Evolutionary conservation across 37 sponge, comb jelly and placozoan species (phyloP).

Genomic region (Spongilla lacustris): DNA sequence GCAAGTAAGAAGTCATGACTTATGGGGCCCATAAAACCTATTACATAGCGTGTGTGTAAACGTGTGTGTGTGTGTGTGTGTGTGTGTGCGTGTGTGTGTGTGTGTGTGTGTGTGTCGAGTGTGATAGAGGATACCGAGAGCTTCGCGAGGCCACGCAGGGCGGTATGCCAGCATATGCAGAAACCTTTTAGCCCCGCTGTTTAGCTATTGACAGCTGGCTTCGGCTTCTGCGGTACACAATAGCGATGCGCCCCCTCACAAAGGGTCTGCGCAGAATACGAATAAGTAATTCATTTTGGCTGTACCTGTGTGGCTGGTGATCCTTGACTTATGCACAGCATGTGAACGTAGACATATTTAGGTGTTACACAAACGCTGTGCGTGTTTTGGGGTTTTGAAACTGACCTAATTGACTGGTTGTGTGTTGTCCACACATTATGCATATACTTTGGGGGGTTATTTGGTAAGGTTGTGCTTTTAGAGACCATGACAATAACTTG

Average conservation of each 20-base stretch:
- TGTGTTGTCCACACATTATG: not conserved
- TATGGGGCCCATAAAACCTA: not conserved
- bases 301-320: not conserved
- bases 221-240: not conserved
- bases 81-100: constrained; percentile 35
- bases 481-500: not conserved
- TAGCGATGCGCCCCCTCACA: not conserved
- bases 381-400: not conserved
- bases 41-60: not conserved
- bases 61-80: constrained; percentile 23
- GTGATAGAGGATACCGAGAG: not conserved
- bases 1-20: not conserved
- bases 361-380: not conserved
- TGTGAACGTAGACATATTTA: not conserved
- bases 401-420: not conserved
- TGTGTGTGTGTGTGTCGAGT: constrained; percentile 14
- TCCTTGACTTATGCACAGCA: not conserved
- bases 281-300: not conserved
- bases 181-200: not conserved
- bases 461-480: not conserved
- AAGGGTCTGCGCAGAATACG: not conserved
- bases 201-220: not conserved
- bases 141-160: not conserved
- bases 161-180: not conserved
- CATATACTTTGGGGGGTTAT: not conserved